phyloP scores from a whole-genome alignment of 2,888 invertebrate species.

The Ichneumon xanthorius region DNA sequence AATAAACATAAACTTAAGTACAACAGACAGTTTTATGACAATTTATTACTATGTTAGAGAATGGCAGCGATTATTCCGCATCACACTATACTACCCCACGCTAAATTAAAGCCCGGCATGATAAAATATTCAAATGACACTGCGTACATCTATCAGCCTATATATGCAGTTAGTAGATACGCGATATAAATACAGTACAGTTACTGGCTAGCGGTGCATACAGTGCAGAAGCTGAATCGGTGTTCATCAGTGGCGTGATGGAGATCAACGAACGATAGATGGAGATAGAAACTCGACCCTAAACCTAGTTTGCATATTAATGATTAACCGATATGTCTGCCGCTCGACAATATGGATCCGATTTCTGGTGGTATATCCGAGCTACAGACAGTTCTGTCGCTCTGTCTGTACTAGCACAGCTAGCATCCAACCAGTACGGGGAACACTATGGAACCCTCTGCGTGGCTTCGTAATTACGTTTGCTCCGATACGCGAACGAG shows the following conservation, averaged over 20 bases:
- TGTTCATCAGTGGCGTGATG: conserved; percentile 58
- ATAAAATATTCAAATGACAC: conserved; percentile 23
- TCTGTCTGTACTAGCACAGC: conserved; percentile 33
- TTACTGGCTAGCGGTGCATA: conserved; percentile 14
- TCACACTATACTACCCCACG: not conserved
- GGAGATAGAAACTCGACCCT: conserved; percentile 64
- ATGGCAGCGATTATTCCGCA: not conserved
- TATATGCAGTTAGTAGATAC: conserved; percentile 2
- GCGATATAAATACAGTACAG: conserved; percentile 33
- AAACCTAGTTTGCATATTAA: conserved; percentile 73
- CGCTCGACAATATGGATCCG: conserved; percentile 68
- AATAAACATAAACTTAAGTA: not conserved
- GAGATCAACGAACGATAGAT: conserved; percentile 58
- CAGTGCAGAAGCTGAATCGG: conserved; percentile 51
- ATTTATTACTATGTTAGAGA: not conserved
- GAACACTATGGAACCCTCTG: conserved; percentile 44
- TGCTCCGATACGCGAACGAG: conserved; percentile 53
- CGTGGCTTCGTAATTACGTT: conserved; percentile 65
- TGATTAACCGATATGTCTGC: conserved; percentile 70
- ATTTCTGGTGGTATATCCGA: conserved; percentile 59
- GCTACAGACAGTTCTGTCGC: conserved; percentile 24
- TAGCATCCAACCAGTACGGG: conserved; percentile 48
- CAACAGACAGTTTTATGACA: not conserved
- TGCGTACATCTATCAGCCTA: not conserved
- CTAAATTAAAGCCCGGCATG: not conserved